A percentile compares a stretch with the other conserved stretches of the same genome.
phyloP scores from a whole-genome alignment of 2,113 vertebrate genomes.

The Antechinus stuartii region DNA sequence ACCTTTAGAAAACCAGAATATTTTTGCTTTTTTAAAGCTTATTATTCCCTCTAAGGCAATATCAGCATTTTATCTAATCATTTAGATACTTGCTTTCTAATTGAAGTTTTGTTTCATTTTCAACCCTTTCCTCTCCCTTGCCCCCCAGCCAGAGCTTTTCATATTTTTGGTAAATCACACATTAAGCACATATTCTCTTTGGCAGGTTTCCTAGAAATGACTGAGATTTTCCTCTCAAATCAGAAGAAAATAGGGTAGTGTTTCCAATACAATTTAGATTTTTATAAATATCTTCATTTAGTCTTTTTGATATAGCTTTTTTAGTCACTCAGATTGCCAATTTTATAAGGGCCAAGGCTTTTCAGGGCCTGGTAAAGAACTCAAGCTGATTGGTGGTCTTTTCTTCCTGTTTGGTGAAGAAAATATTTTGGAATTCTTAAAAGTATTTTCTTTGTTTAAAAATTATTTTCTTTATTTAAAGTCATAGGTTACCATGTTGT shows the following conservation, averaged over 20 bases:
- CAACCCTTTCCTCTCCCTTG: background rate
- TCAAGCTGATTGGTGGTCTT: background rate
- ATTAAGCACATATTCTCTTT: background rate
- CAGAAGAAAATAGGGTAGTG: background rate
- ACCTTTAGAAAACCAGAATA: background rate
- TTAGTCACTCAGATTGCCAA: background rate
- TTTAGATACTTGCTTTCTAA: background rate
- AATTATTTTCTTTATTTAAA: background rate
- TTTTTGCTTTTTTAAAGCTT: background rate
- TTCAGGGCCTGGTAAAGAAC: background rate
- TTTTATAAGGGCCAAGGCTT: background rate
- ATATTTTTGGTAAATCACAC: background rate
- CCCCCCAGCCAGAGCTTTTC: background rate
- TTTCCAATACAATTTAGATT: background rate
- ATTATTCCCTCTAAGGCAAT: background rate
- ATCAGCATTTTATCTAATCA: background rate
- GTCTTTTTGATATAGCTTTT: background rate
- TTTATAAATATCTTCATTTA: background rate
- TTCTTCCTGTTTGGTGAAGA: background rate
- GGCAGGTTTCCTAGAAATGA: background rate
- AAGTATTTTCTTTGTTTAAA: conserved; percentile 23
- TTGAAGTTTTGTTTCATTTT: background rate
- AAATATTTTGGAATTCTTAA: conserved; percentile 15
- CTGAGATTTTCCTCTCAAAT: background rate
- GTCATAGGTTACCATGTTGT: background rate